Conservation (phyloP, 2,113 vertebrate species). For the Malurus alboscapulatus region DNA sequence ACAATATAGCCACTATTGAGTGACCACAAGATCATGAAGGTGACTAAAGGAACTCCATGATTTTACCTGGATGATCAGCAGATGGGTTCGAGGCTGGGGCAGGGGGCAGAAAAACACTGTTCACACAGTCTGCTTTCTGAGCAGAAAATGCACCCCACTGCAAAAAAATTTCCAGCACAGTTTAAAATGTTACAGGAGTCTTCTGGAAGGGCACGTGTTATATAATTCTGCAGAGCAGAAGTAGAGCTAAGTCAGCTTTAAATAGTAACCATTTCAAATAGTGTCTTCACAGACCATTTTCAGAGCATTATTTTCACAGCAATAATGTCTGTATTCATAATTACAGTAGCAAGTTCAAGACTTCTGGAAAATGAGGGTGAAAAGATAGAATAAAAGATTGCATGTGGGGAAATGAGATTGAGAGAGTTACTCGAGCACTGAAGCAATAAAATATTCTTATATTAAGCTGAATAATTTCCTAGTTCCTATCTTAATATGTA, state of each 20-base stretch:
- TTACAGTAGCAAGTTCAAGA: conserved; percentile 56
- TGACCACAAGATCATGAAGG: neutral
- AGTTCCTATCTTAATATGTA: conserved; percentile 37
- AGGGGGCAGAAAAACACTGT: neutral
- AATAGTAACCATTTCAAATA: conserved; percentile 37
- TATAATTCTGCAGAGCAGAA: conserved; percentile 11
- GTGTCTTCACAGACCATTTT: conserved; percentile 34
- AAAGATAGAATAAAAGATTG: conserved; percentile 64
- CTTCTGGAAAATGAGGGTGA: conserved; percentile 27
- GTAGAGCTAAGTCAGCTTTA: conserved; percentile 24
- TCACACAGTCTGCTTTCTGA: neutral
- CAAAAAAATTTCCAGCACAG: neutral
- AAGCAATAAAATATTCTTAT: conserved; percentile 34
- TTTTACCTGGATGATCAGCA: neutral
- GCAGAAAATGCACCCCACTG: neutral
- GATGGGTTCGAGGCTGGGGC: neutral
- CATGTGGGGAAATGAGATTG: conserved; percentile 44
- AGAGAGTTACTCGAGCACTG: neutral
- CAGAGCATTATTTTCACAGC: conserved; percentile 41
- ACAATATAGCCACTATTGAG: neutral
- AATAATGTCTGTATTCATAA: conserved; percentile 67
- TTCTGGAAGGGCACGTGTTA: neutral
- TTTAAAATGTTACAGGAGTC: neutral
- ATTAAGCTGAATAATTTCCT: conserved; percentile 49
- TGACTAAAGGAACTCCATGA: neutral